Evolutionary conservation across 2,888 invertebrate species (phyloP), one percentile per base, ranked within the genome.

Genomic region (Ichneumoninae sp.): DNA sequence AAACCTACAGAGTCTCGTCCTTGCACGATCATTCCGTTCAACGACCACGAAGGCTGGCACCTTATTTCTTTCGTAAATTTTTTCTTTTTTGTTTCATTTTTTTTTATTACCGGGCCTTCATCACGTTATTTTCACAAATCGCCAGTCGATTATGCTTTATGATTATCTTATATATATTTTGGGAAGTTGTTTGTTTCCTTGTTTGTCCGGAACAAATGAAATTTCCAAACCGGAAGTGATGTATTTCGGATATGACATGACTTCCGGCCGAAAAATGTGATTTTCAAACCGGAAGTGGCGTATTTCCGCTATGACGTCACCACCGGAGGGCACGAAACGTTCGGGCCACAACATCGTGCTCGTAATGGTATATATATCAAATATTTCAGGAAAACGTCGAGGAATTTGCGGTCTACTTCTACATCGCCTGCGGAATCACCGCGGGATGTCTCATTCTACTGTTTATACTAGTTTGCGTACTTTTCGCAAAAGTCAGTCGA

Each of bases 401-500:
- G 22, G 91, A 93, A 8, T 77, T 92, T 66, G 79, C 86, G 66
- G 79, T 92, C 63, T 91, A 91, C 80, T 92, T 93, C 87, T 92
- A 89, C 86, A 88, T 92, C 76, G 89, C 89, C 40, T 91, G 90
- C 71, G 92, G 92, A 8, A 77, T 92, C 26, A 83, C 83, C 0
- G 89, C 83, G 1, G 85, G 87, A 7, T 85, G 85, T 40, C 85
- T 93, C 36, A 50, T 92, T 16, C 16, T 92, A 30, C 86, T 93
- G 16, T 89, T 92, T 69, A 88, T 90, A 76, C 88, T 93, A 79
- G 87, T 92, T 60, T 81, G 78, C 70, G 63, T 91, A 47, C 87
- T 93, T 10, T 91, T 91, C 85, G 78, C 87, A 36, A 92, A 91
- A 90, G 87, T 93, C 76, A 91, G 89, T 81, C 88, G 89, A 47